These are phyloP conservation scores for Acrossocheilus wenchowensis DNA, from an alignment of 2,797 vertebrate species.

Conservation along the genomic window DNA sequence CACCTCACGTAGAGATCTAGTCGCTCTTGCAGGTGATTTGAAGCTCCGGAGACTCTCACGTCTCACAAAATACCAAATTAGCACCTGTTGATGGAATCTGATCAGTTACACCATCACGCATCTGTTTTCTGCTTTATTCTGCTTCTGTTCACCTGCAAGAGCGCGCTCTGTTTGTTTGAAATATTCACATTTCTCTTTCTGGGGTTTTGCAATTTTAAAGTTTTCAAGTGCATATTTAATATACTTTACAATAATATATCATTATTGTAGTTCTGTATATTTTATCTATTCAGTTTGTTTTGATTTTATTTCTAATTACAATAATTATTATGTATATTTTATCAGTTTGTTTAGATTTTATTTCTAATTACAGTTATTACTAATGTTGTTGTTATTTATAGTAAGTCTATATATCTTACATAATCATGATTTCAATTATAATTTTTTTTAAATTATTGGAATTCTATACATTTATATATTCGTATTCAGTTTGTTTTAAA, in stretches of 20 bases:
- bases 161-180: conserved; percentile 26
- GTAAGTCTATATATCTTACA: not conserved
- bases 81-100: conserved; percentile 1
- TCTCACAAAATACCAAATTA: not conserved
- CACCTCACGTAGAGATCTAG: conserved; percentile 44
- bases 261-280: not conserved
- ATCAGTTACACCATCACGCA: not conserved
- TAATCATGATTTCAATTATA: not conserved
- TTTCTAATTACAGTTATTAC: not conserved
- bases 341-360: no score
- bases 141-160: conserved; percentile 56
- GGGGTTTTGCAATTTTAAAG: conserved; percentile 7
- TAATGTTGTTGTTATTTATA: not conserved
- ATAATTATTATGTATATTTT: not conserved
- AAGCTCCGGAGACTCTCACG: not conserved
- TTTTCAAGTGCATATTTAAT: conserved; percentile 3
- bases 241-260: not conserved
- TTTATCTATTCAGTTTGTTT: not conserved
- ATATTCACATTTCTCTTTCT: conserved; percentile 24
- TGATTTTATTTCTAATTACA: not conserved
- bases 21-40: conserved; percentile 69
- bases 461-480: not conserved
- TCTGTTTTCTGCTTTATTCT: not conserved
- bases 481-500: not conserved
- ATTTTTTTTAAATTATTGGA: no score